Conservation (phyloP, 2,888 invertebrate genomes). For the Hydriomena furcata region DNA sequence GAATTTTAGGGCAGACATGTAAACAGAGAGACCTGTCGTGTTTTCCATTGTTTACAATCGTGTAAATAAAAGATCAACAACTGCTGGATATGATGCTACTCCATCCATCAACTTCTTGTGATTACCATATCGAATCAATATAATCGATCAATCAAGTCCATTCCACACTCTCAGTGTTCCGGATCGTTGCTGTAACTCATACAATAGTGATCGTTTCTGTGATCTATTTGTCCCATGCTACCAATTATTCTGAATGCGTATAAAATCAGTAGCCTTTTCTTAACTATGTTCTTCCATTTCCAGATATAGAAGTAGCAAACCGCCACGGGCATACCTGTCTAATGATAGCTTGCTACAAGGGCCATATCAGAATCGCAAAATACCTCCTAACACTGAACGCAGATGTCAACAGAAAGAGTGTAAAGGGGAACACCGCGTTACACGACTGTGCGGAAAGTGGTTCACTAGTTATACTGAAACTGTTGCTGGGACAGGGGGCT, state of each 20-base stretch:
- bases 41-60: too few species aligned
- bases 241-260: too few species aligned
- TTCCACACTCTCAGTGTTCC: too few species aligned
- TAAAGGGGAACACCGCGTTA: slow-evolving; percentile 97
- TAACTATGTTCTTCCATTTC: slow-evolving; percentile 39
- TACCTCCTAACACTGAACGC: slow-evolving; percentile 94
- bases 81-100: too few species aligned
- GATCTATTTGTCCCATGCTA: too few species aligned
- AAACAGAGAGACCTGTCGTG: neutral
- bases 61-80: too few species aligned
- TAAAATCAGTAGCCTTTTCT: neutral
- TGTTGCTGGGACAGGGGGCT: slow-evolving; percentile 94
- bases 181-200: too few species aligned
- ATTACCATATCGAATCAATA: too few species aligned
- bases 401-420: slow-evolving; percentile 95
- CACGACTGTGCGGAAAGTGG: slow-evolving; percentile 99
- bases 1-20: neutral
- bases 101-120: too few species aligned
- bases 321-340: slow-evolving; percentile 97
- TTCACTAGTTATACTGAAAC: slow-evolving; percentile 94
- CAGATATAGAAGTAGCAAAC: slow-evolving; percentile 98
- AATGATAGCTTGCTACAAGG: slow-evolving; percentile 99
- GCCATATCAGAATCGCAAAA: slow-evolving; percentile 95
- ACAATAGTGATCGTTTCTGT: too few species aligned
- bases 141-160: too few species aligned